Conservation (phyloP, 64 coral and sea anemone genomes). For the Porites australiensis region DNA sequence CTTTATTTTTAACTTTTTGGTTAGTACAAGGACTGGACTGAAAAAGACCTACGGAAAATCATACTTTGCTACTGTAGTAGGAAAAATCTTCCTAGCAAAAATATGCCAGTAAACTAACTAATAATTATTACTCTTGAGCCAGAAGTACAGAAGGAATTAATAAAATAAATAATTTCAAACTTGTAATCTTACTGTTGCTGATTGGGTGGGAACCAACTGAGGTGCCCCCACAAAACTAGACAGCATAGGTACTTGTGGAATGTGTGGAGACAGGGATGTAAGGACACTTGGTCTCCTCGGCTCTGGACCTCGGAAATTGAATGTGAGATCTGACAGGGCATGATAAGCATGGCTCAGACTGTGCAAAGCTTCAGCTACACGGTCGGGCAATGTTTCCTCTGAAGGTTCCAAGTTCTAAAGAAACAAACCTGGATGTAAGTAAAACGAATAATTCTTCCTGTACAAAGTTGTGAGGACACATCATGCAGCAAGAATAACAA, state of each 20-base stretch:
- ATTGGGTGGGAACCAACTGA: conserved; percentile 4
- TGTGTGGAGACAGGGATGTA: conserved; percentile 75
- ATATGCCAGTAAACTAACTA: no score
- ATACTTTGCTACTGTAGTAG: no score
- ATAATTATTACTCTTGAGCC: no score
- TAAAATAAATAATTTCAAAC: no score
- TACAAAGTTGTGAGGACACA: background rate
- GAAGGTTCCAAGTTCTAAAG: conserved; percentile 75
- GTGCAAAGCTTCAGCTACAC: conserved; percentile 93
- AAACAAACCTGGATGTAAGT: background rate
- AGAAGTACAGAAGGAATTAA: no score
- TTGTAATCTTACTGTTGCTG: no score
- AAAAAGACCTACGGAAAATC: no score
- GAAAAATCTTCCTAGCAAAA: no score
- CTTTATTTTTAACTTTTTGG: no score
- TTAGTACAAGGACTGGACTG: no score
- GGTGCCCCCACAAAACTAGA: conserved; percentile 65
- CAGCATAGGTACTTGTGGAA: conserved; percentile 47
- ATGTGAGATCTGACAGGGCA: conserved; percentile 93
- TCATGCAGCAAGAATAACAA: no score
- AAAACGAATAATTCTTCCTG: background rate
- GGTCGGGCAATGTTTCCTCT: conserved; percentile 92
- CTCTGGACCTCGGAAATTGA: conserved; percentile 86
- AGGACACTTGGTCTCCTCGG: conserved; percentile 82
- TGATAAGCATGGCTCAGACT: conserved; percentile 97